A percentile compares a stretch with the other conserved stretches of the same genome.
Conservation (phyloP, 2,113 vertebrate genomes). For the Boulengerochromis microlepis region DNA sequence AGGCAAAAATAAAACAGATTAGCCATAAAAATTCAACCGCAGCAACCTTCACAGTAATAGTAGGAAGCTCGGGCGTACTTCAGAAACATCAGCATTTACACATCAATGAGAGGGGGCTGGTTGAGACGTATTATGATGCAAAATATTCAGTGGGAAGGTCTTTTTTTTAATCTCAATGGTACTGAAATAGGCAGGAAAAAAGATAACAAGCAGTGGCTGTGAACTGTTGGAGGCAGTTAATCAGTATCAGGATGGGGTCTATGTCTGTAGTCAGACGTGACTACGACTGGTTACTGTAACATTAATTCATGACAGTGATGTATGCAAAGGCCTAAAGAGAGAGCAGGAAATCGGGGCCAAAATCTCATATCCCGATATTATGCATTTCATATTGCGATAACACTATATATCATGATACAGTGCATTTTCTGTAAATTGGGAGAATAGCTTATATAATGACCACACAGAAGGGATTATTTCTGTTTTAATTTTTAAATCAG, state of each 20-base stretch:
- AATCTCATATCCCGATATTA: background rate
- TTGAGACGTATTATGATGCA: constrained; percentile 13
- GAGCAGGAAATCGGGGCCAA: accelerated
- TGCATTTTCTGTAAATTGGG: background rate
- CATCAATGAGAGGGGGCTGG: constrained; percentile 44
- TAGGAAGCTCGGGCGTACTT: background rate
- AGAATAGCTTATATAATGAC: background rate
- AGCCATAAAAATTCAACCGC: constrained; percentile 14
- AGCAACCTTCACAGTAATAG: constrained; percentile 21
- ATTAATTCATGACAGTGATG: background rate
- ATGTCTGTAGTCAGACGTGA: background rate
- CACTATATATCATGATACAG: background rate
- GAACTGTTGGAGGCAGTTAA: background rate
- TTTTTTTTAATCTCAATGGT: constrained; percentile 16
- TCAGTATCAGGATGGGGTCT: background rate
- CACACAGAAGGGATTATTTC: background rate
- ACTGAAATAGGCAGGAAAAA: background rate
- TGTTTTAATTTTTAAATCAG: background rate
- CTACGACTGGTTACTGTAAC: background rate
- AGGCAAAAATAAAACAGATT: constrained; percentile 5
- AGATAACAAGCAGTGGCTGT: background rate
- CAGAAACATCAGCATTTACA: constrained; percentile 52
- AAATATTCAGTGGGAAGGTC: constrained; percentile 21
- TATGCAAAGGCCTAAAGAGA: background rate
- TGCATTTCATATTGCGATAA: background rate